These are phyloP conservation scores for Sprattus sprattus DNA, from an alignment of 2,113 vertebrate species.

Conservation along the genomic window DNA sequence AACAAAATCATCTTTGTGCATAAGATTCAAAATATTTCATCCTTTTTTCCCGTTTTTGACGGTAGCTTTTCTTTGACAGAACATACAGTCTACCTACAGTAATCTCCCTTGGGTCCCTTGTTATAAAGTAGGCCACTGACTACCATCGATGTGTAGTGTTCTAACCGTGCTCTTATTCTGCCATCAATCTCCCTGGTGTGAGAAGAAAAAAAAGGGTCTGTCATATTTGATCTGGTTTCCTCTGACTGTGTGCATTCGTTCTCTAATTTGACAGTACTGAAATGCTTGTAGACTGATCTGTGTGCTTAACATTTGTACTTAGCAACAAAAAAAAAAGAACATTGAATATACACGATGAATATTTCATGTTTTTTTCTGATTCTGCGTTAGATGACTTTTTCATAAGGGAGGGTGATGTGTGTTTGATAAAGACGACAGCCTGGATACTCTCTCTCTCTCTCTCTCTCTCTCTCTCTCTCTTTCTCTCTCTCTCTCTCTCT, in stretches of 20 bases:
- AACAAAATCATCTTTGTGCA: background rate
- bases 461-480: background rate
- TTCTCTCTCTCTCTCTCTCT: background rate
- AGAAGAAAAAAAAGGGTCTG: conserved; percentile 32
- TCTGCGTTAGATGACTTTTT: background rate
- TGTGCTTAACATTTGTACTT: background rate
- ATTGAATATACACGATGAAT: background rate
- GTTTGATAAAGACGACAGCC: background rate
- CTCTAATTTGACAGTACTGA: conserved; percentile 22
- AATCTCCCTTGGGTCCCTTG: conserved; percentile 1
- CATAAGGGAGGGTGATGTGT: background rate
- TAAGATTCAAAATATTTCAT: background rate
- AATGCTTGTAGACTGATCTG: background rate
- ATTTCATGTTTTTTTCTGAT: background rate
- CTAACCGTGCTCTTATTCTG: conserved; percentile 7
- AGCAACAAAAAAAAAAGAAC: background rate
- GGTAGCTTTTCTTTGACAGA: background rate
- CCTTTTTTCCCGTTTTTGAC: background rate
- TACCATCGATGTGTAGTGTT: conserved; percentile 31
- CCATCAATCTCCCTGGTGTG: conserved; percentile 50
- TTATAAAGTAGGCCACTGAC: conserved; percentile 13
- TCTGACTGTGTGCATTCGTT: conserved; percentile 40
- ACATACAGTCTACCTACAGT: conserved; percentile 1
- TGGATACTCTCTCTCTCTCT: background rate
- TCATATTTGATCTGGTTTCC: conserved; percentile 44